phyloP scores from a whole-genome alignment of 2,113 vertebrate genomes.

The Bos taurus region ARS-UCD2.0 NC_037334.1:57289001-57289500 shows the following conservation, averaged over 20 bases:
- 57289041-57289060: neutral
- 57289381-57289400: neutral
- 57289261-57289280: neutral
- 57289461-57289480: neutral
- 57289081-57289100: neutral
- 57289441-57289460: neutral
- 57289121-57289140: neutral
- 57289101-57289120: neutral
- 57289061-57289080: neutral
- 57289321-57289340: neutral
- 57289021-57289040: neutral
- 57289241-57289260: neutral
- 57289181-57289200: neutral
- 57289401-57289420: neutral
- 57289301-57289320: accelerated
- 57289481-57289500: neutral
- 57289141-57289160: neutral
- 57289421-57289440: neutral
- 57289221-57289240: neutral
- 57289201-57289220: neutral
- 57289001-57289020: neutral
- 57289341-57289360: neutral
- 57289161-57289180: accelerated
- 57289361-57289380: neutral
- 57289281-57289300: accelerated